Conservation (phyloP, 2,113 vertebrate species). For the Trochalopteron elliotii region DNA sequence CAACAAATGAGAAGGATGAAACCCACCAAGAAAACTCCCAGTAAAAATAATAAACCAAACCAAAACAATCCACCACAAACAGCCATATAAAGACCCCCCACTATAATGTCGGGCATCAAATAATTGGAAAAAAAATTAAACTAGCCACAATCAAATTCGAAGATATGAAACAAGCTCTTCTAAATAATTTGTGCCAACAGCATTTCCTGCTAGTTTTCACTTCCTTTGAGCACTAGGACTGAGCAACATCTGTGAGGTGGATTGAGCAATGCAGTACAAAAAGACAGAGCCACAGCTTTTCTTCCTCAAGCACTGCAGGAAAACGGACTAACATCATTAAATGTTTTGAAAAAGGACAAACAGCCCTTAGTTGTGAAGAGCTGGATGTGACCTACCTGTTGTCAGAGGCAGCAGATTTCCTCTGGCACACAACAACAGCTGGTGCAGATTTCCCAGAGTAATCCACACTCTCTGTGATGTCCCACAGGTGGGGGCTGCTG, state of each 20-base stretch:
- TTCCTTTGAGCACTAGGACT: background rate
- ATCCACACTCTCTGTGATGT: conserved; percentile 69
- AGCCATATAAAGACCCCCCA: background rate
- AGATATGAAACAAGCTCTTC: background rate
- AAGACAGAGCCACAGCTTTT: background rate
- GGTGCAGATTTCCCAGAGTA: rapidly evolving
- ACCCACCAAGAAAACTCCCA: background rate
- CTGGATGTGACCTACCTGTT: conserved; percentile 72
- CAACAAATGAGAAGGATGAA: background rate
- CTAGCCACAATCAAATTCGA: background rate
- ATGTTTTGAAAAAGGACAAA: background rate
- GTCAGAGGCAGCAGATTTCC: conserved; percentile 66
- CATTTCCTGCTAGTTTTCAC: background rate
- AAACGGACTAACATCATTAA: rapidly evolving
- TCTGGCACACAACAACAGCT: background rate
- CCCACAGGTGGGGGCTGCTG: conserved; percentile 85
- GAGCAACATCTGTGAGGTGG: background rate
- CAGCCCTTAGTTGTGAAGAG: rapidly evolving
- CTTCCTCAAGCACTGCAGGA: background rate
- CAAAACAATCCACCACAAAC: background rate
- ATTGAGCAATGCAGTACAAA: background rate
- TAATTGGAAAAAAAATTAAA: background rate
- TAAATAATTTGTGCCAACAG: background rate
- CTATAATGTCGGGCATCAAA: background rate
- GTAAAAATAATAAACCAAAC: background rate